Base-by-base conservation (phyloP, 2,888 invertebrate species). In the Odontomyia ornata region DNA sequence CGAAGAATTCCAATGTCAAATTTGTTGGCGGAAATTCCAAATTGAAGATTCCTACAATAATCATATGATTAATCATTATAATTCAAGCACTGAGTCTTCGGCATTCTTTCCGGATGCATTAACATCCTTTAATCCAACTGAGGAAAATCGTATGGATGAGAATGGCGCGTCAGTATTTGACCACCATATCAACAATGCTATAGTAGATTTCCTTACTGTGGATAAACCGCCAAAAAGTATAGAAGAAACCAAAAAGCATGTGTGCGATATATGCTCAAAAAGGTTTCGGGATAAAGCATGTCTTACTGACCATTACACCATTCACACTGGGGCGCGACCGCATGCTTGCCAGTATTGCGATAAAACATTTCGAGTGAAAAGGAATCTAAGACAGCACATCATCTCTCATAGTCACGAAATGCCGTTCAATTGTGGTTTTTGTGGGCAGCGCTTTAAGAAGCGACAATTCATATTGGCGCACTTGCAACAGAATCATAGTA, bases 261-360 rank as follows among this genome's bases (percentile, higher is more conserved):
- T 43, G 27, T 69, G 69, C 25, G 69, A 69, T 13, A 7, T 69
- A 2, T 69, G 69, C 47, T 52, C 27, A 5, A 69, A 69, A 13
- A 15, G 2, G 15, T 69, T 47, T 27, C 69, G 69, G 25, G 69
- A 69, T 23, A 46, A 25, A 47, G n/a, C 13, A 7, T 46, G 27
- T 15, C 23, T 69, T 25, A n/a, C 23, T 13, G 69, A 69, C 13
- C 69, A 69, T 30, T 46, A 23, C 13, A 69, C 69, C 7, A 27
- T 69, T 11, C 69, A 69, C 23, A 47, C 69, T 1, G 69, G 47
- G 2, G 47, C 43, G 15, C 23, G 52, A 13, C 69, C 47, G 27
- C 47, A 25, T 15, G 28, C 15, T n/a, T 69, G 69, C 25, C 47
- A 52, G 23, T n/a, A 23, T 69, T 69, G 69, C 4, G 52, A 30